phyloP scores from a whole-genome alignment of 2,797 vertebrate genomes.

The Urophycis tenuis region DNA sequence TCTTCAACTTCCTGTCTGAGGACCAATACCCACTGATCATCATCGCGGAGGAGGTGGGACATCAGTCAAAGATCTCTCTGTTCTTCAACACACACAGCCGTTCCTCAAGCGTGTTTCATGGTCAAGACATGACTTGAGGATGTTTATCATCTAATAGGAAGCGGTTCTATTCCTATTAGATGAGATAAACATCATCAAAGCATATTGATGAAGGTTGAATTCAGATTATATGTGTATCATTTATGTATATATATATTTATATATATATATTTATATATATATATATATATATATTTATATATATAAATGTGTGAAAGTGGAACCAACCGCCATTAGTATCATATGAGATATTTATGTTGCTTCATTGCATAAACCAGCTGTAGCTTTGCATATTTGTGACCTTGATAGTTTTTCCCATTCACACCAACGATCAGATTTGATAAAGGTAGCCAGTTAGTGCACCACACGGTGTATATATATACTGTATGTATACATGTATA shows the following conservation, averaged over 20 bases:
- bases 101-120: background rate
- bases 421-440: background rate
- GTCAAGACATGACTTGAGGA: background rate
- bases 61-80: background rate
- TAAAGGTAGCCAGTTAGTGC: too few relatives aligned
- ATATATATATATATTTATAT: slow-evolving; percentile 30
- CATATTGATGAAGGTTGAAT: background rate
- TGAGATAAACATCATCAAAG: too few relatives aligned
- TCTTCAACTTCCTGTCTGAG: slow-evolving; percentile 97
- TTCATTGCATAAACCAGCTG: too few relatives aligned
- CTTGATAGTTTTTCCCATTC: background rate
- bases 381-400: background rate
- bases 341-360: too few relatives aligned
- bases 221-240: too few relatives aligned
- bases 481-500: too few relatives aligned
- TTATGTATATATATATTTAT: slow-evolving; percentile 31
- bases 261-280: background rate
- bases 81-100: background rate
- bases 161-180: too few relatives aligned
- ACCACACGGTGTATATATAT: background rate
- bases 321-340: too few relatives aligned
- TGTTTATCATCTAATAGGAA: background rate
- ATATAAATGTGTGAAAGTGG: background rate
- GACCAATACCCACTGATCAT: slow-evolving; percentile 90
- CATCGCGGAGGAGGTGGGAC: slow-evolving; percentile 83